A percentile compares a stretch with the other conserved stretches of the same genome.
Conservation (phyloP, 2,797 vertebrate genomes). For the Platalea minor region DNA sequence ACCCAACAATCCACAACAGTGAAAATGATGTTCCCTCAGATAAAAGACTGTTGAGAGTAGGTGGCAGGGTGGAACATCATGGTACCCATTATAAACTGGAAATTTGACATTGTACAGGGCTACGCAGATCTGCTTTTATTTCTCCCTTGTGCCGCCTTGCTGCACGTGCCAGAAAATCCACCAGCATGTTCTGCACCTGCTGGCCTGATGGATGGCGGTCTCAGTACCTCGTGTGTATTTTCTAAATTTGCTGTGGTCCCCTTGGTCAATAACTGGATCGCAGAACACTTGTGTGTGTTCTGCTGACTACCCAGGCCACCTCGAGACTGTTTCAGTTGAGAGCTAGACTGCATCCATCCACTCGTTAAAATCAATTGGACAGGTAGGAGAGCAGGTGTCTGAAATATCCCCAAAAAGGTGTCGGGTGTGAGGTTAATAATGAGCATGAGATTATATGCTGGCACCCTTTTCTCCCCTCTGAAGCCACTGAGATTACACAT, state of each 20-base stretch:
- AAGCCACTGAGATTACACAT: neutral
- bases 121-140: neutral
- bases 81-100: neutral
- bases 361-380: neutral
- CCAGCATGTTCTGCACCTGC: neutral
- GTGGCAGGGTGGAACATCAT: neutral
- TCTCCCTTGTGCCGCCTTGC: fast-evolving
- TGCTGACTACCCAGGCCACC: neutral
- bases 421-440: neutral
- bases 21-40: neutral
- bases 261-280: too few species aligned
- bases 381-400: neutral
- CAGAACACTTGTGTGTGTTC: neutral
- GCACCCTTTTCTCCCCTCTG: neutral
- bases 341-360: too few species aligned
- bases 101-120: neutral
- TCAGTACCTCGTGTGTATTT: too few species aligned
- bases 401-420: neutral
- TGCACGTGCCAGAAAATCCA: neutral
- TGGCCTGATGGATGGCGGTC: neutral
- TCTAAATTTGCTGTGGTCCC: neutral
- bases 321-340: neutral
- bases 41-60: neutral
- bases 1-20: neutral
- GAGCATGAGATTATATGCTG: neutral